Evolutionary conservation across 35 echinoderm and acorn worm genomes (phyloP).

Genomic region (Lytechinus variegatus): DNA sequence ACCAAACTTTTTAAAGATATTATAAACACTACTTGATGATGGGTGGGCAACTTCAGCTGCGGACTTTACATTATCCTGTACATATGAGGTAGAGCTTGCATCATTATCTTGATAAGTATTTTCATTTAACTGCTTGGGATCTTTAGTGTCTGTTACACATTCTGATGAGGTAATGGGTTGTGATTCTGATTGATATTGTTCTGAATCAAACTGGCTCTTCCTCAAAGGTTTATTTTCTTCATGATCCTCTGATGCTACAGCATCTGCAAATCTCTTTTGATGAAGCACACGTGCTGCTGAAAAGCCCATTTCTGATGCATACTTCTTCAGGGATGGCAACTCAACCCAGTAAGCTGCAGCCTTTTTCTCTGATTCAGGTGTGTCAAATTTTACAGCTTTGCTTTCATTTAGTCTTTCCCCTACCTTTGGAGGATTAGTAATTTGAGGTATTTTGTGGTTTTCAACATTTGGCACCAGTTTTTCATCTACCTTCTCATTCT

Average conservation of each 20-base stretch:
- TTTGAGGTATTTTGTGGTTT: not conserved
- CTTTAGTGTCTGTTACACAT: not conserved
- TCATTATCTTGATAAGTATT: not conserved
- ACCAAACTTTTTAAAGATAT: slow-evolving; percentile 18
- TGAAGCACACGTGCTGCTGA: not conserved
- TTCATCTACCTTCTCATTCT: not conserved
- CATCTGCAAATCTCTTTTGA: not conserved
- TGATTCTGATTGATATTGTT: not conserved
- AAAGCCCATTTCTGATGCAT: slow-evolving; percentile 16
- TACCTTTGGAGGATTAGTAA: not conserved
- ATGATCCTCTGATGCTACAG: not conserved
- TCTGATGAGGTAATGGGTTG: not conserved
- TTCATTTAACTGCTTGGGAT: not conserved
- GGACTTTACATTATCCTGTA: not conserved
- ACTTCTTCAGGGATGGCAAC: slow-evolving; percentile 31
- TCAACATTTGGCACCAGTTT: not conserved
- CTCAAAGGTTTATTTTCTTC: not conserved
- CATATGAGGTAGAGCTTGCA: not conserved
- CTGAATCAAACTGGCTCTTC: not conserved
- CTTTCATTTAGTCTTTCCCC: not conserved
- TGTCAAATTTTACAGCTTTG: not conserved
- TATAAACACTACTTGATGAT: not conserved
- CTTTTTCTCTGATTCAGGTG: not conserved
- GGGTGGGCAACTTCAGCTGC: not conserved
- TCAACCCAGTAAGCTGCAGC: slow-evolving; percentile 28